A percentile compares a stretch with the other conserved stretches of the same genome.
These are phyloP conservation scores for Drosophila bunnanda DNA, from an alignment of 2,888 invertebrate genomes.

Conservation along the genomic window DNA sequence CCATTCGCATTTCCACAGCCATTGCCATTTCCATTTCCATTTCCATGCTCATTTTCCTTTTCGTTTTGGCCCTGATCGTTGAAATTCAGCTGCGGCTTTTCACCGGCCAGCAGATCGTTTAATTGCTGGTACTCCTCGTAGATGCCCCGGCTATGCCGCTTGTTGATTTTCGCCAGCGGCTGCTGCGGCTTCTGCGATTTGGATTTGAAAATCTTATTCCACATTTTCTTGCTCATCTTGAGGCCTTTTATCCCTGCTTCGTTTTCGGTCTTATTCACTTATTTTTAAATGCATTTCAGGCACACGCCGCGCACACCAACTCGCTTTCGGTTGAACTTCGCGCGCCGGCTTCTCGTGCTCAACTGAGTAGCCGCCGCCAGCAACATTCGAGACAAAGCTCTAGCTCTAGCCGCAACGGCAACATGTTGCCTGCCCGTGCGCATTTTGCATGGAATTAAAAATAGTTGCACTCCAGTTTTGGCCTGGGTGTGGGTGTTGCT, in stretches of 20 bases:
- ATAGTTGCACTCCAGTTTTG: constrained; percentile 74
- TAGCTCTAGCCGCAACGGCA: constrained; percentile 22
- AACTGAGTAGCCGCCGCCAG: constrained; percentile 55
- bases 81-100: constrained; percentile 55
- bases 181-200: constrained; percentile 80
- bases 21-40: constrained; percentile 43
- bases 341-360: constrained; percentile 63
- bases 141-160: constrained; percentile 79
- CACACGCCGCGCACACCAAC: background rate
- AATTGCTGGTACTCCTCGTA: constrained; percentile 82
- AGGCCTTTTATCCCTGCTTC: constrained; percentile 2
- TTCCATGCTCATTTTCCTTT: constrained; percentile 57
- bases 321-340: constrained; percentile 47
- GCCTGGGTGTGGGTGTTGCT: constrained; percentile 63
- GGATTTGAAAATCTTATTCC: constrained; percentile 84
- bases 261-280: constrained; percentile 28
- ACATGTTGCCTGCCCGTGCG: constrained; percentile 68
- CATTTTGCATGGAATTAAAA: constrained; percentile 75
- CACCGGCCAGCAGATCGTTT: constrained; percentile 64
- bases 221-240: constrained; percentile 84
- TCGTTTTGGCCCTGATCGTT: constrained; percentile 49
- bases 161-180: constrained; percentile 69
- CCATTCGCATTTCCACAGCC: constrained; percentile 41
- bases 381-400: constrained; percentile 42
- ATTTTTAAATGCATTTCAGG: constrained; percentile 49